Evolutionary conservation across 2,888 invertebrate species (phyloP).

Genomic region (Nomada ferruginata): DNA sequence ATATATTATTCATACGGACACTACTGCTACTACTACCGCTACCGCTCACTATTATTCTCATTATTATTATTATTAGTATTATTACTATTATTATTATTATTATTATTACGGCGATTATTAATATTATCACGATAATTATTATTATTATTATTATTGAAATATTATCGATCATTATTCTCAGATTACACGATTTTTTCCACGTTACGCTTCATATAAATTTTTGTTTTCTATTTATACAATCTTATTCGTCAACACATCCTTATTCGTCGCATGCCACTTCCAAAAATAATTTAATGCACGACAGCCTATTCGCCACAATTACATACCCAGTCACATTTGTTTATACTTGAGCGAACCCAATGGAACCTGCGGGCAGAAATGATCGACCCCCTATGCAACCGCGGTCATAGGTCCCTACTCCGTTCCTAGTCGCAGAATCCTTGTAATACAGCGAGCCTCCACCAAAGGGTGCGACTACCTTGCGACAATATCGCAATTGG

Average conservation of each 20-base stretch:
- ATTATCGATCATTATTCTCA: slow-evolving; percentile 58
- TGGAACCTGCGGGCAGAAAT: slow-evolving; percentile 6
- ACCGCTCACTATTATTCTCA: slow-evolving; percentile 26
- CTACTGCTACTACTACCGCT: slow-evolving; percentile 63
- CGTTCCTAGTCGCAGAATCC: slow-evolving; percentile 35
- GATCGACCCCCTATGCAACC: slow-evolving; percentile 28
- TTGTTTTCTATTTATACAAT: slow-evolving; percentile 8
- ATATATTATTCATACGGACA: slow-evolving; percentile 76
- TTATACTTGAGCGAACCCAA: neutral
- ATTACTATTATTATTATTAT: slow-evolving; percentile 1
- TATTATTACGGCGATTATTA: neutral
- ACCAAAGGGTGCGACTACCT: slow-evolving; percentile 55
- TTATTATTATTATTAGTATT: slow-evolving; percentile 15
- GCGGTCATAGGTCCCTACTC: slow-evolving; percentile 13
- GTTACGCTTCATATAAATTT: slow-evolving; percentile 24
- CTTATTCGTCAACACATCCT: neutral
- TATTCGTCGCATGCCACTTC: neutral
- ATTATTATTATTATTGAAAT: slow-evolving; percentile 47
- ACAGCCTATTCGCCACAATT: slow-evolving; percentile 2
- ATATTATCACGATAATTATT: slow-evolving; percentile 32
- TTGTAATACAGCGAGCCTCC: slow-evolving; percentile 8
- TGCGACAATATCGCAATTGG: slow-evolving; percentile 35
- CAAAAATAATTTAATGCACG: slow-evolving; percentile 5
- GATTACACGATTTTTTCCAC: slow-evolving; percentile 74
- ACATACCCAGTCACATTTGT: neutral